Base-by-base conservation (phyloP, 2,888 invertebrate genomes). In the Noctua fimbriata region DNA sequence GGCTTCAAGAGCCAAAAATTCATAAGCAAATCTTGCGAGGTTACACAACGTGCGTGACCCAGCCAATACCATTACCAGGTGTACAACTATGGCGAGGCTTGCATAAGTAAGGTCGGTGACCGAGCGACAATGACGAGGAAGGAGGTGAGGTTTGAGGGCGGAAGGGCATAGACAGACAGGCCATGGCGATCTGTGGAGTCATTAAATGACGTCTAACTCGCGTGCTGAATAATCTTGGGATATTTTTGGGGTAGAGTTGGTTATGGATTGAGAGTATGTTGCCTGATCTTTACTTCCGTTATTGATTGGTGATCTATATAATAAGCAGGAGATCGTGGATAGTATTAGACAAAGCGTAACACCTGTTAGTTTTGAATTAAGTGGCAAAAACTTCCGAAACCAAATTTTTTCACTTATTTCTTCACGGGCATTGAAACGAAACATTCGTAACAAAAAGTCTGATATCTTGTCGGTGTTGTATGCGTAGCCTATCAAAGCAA, bases 91-190 rank as follows among this genome's bases (percentile, higher is more conserved):
- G 90, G 90, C 87, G 87, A 81, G 87, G 84, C 90, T 94, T 94
- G 93, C 94, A 94, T 91, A 93, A 94, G 90, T 80, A 89, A 87
- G 95, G 94, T 95, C 95, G 89, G 87, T 90, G 95, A 93, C 95
- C 96, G 91, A 83, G 82, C 89, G 87, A 93, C 95, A 94, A 94
- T 93, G 92, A 91, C 90, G 90, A 86, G 91, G 87, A 84, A 89
- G 87, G 88, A 86, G 86, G 89, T 86, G 85, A 81, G 90, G 88
- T 85, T 80, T 87, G 85, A 81, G 90, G 88, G 86, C 83, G 86
- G 88, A 89, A 89, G 90, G 89, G 89, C 90, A 89, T 92, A 93
- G 93, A 94, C 94, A 93, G 93, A 94, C 94, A 94, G 93, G 92
- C 92, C 81, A 83, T 82, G 86, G 76, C 73, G 78, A 87, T 86